Percentiles rank a stretch among this genome's conserved stretches.
Evolutionary conservation across 2,797 vertebrate species (phyloP).

Genomic region (Gobio occitaniae): DNA sequence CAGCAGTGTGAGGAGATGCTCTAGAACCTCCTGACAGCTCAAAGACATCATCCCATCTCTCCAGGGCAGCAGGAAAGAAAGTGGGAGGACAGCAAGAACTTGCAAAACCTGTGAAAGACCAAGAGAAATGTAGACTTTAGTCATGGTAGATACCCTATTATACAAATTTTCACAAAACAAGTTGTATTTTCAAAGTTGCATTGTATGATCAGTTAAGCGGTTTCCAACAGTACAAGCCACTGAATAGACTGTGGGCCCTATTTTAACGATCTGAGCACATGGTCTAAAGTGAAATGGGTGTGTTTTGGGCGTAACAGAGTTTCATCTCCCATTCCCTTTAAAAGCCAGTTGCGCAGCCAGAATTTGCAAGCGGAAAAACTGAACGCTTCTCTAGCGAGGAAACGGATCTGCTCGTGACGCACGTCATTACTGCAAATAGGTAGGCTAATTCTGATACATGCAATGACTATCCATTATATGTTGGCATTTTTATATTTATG

Average conservation of each 20-base stretch:
- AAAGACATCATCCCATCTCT: slow-evolving; percentile 70
- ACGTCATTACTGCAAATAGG: too few relatives aligned
- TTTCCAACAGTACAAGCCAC: not conserved
- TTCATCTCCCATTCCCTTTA: too few relatives aligned
- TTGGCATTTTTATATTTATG: too few relatives aligned
- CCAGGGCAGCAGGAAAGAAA: slow-evolving; percentile 76
- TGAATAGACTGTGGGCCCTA: not conserved
- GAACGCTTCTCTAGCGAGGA: too few relatives aligned
- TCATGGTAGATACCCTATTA: not conserved
- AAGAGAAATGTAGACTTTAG: slow-evolving; percentile 1
- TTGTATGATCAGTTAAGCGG: not conserved
- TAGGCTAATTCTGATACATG: too few relatives aligned
- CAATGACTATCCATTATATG: too few relatives aligned
- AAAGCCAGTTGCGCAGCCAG: too few relatives aligned
- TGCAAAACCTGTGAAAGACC: slow-evolving; percentile 81
- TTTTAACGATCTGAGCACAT: too few relatives aligned
- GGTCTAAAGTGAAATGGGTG: too few relatives aligned
- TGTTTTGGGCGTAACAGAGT: too few relatives aligned
- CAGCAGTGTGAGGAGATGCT: slow-evolving; percentile 79
- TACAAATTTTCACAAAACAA: not conserved
- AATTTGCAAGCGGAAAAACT: too few relatives aligned
- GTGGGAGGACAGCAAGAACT: slow-evolving; percentile 78
- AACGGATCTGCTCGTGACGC: too few relatives aligned
- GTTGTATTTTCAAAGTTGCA: not conserved
- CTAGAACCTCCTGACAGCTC: slow-evolving; percentile 79